Evolutionary conservation across 2,797 vertebrate genomes (phyloP).

Genomic region (Etheostoma nigrum): DNA sequence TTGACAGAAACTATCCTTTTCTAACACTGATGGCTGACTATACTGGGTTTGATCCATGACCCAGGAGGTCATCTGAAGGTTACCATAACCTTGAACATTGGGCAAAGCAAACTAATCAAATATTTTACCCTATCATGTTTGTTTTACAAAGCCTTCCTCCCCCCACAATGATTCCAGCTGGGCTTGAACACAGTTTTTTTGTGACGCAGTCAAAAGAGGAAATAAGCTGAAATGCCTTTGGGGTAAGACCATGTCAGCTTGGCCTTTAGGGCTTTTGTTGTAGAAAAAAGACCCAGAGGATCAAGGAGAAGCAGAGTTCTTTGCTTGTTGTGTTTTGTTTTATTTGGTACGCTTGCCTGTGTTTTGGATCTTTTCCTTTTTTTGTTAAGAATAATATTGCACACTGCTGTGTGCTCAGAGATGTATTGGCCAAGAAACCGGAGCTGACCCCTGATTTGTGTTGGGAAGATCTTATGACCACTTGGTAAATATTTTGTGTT

Average conservation of each 20-base stretch:
- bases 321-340: slow-evolving; percentile 82
- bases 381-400: slow-evolving; percentile 77
- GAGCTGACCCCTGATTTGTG: slow-evolving; percentile 77
- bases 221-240: slow-evolving; percentile 76
- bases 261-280: slow-evolving; percentile 79
- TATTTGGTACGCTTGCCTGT: slow-evolving; percentile 76
- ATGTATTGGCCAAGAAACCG: slow-evolving; percentile 77
- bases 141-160: slow-evolving; percentile 81
- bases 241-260: slow-evolving; percentile 79
- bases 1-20: slow-evolving; percentile 36
- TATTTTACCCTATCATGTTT: slow-evolving; percentile 80
- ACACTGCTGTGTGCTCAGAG: slow-evolving; percentile 76
- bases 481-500: slow-evolving; percentile 80
- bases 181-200: slow-evolving; percentile 75
- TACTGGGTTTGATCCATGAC: slow-evolving; percentile 75
- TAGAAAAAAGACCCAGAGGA: slow-evolving; percentile 71
- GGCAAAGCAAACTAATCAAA: slow-evolving; percentile 74
- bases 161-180: slow-evolving; percentile 83
- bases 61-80: slow-evolving; percentile 76
- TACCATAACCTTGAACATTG: slow-evolving; percentile 83
- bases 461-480: slow-evolving; percentile 77
- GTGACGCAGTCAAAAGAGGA: slow-evolving; percentile 80
- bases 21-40: slow-evolving; percentile 44
- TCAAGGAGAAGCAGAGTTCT: slow-evolving; percentile 67
- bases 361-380: slow-evolving; percentile 79